Evolutionary conservation across 2,888 invertebrate genomes (phyloP), one percentile per base, ranked within the genome.

Genomic region (Rutpela maculata): DNA sequence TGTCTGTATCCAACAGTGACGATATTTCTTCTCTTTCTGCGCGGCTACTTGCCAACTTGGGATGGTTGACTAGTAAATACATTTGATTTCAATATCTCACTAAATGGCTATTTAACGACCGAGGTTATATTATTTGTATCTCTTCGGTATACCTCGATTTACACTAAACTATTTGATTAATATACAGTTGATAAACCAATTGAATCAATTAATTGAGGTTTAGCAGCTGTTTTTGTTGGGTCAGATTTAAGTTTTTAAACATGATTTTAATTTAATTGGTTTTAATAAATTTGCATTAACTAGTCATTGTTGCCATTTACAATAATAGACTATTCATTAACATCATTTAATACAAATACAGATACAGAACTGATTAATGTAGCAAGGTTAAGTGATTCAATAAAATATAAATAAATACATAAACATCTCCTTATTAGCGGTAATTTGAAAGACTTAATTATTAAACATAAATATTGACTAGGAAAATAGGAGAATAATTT

Each of bases 181-280:
- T 50, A 50, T 4, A 50, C 50, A n/a, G 12, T n/a, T 50, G n/a
- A n/a, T 50, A 50, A 15, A 50, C n/a, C n/a, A 50, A 50, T 50
- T 5, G n/a, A 50, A n/a, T 50, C n/a, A n/a, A 50, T 50, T 50
- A 50, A 50, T 6, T 4, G 6, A 50, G n/a, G 15, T 43, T 38
- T 18, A 43, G 18, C 65, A 65, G 43, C 11, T 65, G 65, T 38
- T 43, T 18, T 19, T 17, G 15, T 19, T 43, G 18, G 17, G n/a
- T 2, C 11, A 65, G 18, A 18, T 12, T 65, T 43, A 11, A 65
- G 10, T 65, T 43, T 3, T 43, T 4, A 15, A 18, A 63, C 11
- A 63, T 26, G 22, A 31, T 63, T 15, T 35, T 26, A 63, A 63
- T 63, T 63, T 10, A 63, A 15, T 31, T 26, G 31, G 9, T 35